Evolutionary conservation across 2,888 invertebrate species (phyloP).

Genomic region (Eupithecia tripunctaria): DNA sequence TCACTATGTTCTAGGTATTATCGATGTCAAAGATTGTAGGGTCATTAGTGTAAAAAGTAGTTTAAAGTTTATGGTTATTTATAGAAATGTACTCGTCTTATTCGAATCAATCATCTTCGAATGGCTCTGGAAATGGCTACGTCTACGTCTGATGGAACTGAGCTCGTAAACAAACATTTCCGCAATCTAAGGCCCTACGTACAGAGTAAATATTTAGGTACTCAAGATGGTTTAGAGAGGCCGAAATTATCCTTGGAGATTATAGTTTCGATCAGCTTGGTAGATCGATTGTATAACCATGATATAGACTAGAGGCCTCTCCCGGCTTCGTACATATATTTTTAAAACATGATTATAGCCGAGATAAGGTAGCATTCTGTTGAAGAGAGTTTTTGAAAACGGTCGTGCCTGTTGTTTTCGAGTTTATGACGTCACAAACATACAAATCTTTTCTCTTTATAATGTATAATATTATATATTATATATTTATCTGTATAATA

Average conservation of each 20-base stretch:
- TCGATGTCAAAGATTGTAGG: background rate
- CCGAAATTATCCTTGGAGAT: background rate
- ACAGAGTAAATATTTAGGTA: background rate
- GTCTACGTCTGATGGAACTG: background rate
- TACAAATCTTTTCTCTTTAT: too few relatives aligned
- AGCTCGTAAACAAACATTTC: constrained; percentile 5
- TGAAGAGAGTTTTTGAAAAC: too few relatives aligned
- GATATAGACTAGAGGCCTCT: too few relatives aligned
- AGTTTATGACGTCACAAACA: too few relatives aligned
- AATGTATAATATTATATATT: too few relatives aligned
- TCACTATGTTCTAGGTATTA: too few relatives aligned
- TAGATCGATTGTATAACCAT: background rate
- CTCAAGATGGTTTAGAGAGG: background rate
- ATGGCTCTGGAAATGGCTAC: constrained; percentile 28
- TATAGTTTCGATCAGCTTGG: background rate
- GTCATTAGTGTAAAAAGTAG: background rate
- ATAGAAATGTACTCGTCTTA: constrained; percentile 5
- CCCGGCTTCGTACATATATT: too few relatives aligned
- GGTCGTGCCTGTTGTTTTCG: too few relatives aligned
- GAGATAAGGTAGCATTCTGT: too few relatives aligned
- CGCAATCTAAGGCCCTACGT: background rate
- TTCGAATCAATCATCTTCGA: constrained; percentile 33
- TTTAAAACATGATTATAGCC: too few relatives aligned
- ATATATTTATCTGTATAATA: too few relatives aligned
- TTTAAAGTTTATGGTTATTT: background rate